A percentile compares a stretch with the other conserved stretches of the same genome.
These are phyloP conservation scores for Zophobas atratus DNA, from an alignment of 1,140 invertebrate genomes.

Conservation along the genomic window DNA sequence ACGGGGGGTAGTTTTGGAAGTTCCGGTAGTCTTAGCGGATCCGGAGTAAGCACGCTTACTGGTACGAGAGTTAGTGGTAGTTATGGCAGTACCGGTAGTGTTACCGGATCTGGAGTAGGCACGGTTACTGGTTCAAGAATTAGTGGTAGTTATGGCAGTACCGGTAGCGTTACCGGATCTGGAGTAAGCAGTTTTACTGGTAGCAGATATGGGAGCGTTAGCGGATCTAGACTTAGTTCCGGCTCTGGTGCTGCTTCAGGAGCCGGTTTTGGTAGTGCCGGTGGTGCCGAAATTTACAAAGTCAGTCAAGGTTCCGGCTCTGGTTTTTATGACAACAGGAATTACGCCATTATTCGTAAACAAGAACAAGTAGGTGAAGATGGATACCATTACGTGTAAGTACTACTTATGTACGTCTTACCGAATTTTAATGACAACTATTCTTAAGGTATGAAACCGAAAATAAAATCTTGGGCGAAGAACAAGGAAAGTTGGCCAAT, in stretches of 20 bases:
- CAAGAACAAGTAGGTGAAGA: slow-evolving; percentile 50
- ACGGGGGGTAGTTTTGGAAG: not conserved
- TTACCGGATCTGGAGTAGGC: no score
- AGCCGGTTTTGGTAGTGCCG: not conserved
- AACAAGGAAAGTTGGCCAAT: slow-evolving; percentile 64
- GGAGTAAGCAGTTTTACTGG: no score
- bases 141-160: not conserved
- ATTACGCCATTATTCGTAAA: slow-evolving; percentile 51
- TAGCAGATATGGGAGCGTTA: not conserved
- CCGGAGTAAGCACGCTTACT: not conserved
- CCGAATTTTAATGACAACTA: not conserved
- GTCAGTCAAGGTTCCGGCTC: slow-evolving; percentile 5
- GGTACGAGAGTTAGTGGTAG: no score
- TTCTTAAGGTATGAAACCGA: slow-evolving; percentile 56
- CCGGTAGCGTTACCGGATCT: no score
- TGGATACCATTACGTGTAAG: slow-evolving; percentile 54
- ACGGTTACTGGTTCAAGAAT: not conserved
- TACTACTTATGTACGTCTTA: not conserved
- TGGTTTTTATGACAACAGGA: slow-evolving; percentile 51
- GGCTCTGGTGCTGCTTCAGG: not conserved
- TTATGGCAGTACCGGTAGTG: no score
- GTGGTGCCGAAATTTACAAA: slow-evolving; percentile 8
- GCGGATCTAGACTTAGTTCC: not conserved
- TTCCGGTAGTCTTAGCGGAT: not conserved
- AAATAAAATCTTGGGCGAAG: slow-evolving; percentile 54